A percentile compares a stretch with the other conserved stretches of the same genome.
Conservation (phyloP, 2,888 invertebrate species). For the Leptopterna dolabrata region DNA sequence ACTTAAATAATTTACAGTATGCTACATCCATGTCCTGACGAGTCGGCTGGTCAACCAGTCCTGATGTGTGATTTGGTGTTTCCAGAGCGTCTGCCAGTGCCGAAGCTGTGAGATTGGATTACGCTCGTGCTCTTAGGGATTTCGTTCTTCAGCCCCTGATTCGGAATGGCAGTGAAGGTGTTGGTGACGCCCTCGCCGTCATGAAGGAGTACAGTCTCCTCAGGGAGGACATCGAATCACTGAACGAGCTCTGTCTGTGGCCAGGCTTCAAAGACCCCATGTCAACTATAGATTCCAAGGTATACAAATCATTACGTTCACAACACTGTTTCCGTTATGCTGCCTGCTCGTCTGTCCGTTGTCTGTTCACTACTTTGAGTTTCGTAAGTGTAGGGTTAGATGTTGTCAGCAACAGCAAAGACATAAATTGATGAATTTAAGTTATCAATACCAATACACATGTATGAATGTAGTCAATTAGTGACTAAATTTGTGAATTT, state of each 20-base stretch:
- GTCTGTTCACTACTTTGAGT: neutral
- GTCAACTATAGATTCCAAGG: constrained; percentile 80
- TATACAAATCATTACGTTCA: constrained; percentile 64
- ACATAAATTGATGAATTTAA: no score
- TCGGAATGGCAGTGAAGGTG: constrained; percentile 77
- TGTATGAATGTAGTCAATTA: no score
- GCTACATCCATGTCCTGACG: no score
- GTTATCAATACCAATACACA: no score
- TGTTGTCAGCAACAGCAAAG: no score
- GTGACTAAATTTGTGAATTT: no score
- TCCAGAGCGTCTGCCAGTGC: constrained; percentile 82
- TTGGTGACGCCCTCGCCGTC: constrained; percentile 76
- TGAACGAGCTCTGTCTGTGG: constrained; percentile 89
- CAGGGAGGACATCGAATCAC: constrained; percentile 90
- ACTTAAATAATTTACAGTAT: no score
- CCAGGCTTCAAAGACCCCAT: constrained; percentile 81
- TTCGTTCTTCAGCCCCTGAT: constrained; percentile 82
- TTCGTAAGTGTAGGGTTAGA: neutral
- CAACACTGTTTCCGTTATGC: no score
- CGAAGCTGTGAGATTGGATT: constrained; percentile 87
- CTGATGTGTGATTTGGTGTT: neutral
- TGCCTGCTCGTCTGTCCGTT: no score
- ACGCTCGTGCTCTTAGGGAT: constrained; percentile 81
- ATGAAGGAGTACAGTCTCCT: constrained; percentile 87
- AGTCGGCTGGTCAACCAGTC: no score